phyloP scores from a whole-genome alignment of 2,113 vertebrate genomes.

The Oncorhynchus gorbuscha region DNA sequence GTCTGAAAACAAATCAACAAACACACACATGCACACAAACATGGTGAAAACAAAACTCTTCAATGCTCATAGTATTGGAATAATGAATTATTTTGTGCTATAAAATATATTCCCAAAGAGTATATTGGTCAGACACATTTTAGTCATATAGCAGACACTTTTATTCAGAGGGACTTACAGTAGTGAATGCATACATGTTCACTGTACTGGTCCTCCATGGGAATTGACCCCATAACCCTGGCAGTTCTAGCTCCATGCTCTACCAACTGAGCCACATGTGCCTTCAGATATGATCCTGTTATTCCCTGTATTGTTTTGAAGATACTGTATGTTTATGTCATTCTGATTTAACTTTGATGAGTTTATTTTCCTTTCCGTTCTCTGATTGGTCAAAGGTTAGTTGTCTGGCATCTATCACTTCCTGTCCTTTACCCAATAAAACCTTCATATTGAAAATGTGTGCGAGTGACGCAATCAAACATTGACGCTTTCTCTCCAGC shows the following conservation, averaged over 20 bases:
- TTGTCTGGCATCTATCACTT: conserved; percentile 5
- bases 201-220: no score
- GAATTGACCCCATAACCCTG: no score
- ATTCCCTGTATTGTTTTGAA: no score
- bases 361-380: conserved; percentile 7
- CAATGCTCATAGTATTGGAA: background rate
- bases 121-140: no score
- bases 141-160: no score
- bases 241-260: no score
- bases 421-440: conserved; percentile 34
- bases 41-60: background rate
- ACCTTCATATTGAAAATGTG: conserved; percentile 31
- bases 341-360: background rate
- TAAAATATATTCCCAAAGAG: no score
- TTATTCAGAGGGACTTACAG: no score
- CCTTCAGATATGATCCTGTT: conserved; percentile 4
- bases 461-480: conserved; percentile 28
- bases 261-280: background rate
- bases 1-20: background rate
- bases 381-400: conserved; percentile 3
- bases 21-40: background rate
- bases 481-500: conserved; percentile 34
- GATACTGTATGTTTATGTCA: background rate
- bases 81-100: background rate
- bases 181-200: no score